Conservation (phyloP, 2,888 invertebrate genomes). For the Eurytoma adleriae region DNA sequence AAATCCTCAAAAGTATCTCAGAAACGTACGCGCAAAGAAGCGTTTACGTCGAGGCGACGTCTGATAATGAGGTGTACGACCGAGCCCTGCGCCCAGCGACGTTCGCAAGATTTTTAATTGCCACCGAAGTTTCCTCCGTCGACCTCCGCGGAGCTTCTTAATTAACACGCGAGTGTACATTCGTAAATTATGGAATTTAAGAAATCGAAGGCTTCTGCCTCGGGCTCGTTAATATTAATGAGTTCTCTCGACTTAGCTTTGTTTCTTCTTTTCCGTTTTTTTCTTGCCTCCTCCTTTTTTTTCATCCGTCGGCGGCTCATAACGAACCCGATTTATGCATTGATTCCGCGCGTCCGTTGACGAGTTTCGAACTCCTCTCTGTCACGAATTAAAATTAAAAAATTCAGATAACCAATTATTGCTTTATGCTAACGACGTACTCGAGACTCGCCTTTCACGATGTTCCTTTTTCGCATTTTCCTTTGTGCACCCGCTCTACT, state of each 20-base stretch:
- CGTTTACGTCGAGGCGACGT: conserved; percentile 22
- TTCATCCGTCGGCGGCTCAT: not conserved
- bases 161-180: conserved; percentile 30
- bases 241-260: conserved; percentile 5
- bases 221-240: conserved; percentile 32
- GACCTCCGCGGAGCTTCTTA: conserved; percentile 36
- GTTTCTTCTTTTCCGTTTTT: not conserved
- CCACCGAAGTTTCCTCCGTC: conserved; percentile 33
- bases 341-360: not conserved
- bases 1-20: conserved; percentile 73
- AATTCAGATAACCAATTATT: conserved; percentile 33
- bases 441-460: not conserved
- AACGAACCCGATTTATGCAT: conserved; percentile 18
- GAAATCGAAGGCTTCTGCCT: conserved; percentile 12
- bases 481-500: not conserved
- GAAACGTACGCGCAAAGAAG: not conserved
- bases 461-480: not conserved
- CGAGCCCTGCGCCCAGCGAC: conserved; percentile 19
- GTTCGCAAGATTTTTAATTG: conserved; percentile 56
- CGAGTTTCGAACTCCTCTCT: not conserved
- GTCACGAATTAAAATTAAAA: conserved; percentile 17
- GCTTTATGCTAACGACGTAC: conserved; percentile 33
- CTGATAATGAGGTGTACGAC: conserved; percentile 26
- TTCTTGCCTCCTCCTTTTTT: not conserved
- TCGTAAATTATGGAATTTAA: conserved; percentile 31